Conservation (phyloP, 2,797 vertebrate genomes). For the Taeniopygia guttata region DNA sequence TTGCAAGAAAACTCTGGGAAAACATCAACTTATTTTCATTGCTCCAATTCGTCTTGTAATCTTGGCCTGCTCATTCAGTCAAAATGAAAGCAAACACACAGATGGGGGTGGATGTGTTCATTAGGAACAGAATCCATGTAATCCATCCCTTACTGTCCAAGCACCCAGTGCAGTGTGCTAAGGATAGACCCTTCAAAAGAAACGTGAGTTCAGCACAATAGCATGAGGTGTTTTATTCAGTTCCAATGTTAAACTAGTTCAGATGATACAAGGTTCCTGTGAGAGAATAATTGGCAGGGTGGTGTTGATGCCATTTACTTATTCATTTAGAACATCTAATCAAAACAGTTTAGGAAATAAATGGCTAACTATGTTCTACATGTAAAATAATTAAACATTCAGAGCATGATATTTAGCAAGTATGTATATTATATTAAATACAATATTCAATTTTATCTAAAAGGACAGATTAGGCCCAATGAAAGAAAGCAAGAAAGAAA, state of each 20-base stretch:
- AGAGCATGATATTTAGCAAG: neutral
- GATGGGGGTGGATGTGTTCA: neutral
- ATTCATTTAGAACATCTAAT: neutral
- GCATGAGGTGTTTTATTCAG: neutral
- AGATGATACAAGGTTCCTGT: neutral
- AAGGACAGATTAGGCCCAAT: neutral
- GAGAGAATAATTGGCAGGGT: neutral
- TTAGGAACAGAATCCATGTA: neutral
- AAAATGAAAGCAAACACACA: neutral
- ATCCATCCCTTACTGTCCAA: neutral
- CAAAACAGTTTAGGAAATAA: slow-evolving; percentile 48
- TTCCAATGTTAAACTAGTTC: neutral
- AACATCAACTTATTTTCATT: neutral
- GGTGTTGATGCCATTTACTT: neutral
- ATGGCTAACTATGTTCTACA: slow-evolving; percentile 28
- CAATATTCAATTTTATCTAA: neutral
- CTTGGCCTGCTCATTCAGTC: neutral
- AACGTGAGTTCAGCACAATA: neutral
- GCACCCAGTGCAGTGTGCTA: neutral
- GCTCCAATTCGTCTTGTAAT: neutral
- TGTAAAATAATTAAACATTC: slow-evolving; percentile 39
- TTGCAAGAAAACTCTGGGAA: neutral
- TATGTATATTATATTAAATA: neutral
- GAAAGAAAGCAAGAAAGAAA: too few species aligned
- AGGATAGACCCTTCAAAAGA: neutral